phyloP scores from a whole-genome alignment of 2,888 invertebrate species.

The Agriopis aurantiaria region DNA sequence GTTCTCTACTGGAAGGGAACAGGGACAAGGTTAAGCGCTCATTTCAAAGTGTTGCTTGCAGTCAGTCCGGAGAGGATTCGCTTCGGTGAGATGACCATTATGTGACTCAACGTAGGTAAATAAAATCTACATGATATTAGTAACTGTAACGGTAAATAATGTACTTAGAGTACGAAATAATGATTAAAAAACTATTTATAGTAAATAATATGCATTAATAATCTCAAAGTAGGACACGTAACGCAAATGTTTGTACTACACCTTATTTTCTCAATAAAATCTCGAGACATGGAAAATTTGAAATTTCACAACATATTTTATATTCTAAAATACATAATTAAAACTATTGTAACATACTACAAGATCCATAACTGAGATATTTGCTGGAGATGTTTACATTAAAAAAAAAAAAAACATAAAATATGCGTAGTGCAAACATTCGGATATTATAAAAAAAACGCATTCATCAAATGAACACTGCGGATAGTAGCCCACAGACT shows the following conservation, averaged over 20 bases:
- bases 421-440: conserved; percentile 23
- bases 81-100: not conserved
- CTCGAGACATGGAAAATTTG: not conserved
- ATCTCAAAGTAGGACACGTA: conserved; percentile 42
- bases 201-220: conserved; percentile 40
- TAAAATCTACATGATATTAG: conserved; percentile 12
- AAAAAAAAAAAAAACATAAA: not conserved
- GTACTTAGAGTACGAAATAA: conserved; percentile 48
- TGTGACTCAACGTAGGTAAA: conserved; percentile 28
- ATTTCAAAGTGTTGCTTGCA: not conserved
- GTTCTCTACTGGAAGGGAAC: not conserved
- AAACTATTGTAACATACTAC: not conserved
- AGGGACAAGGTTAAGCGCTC: not conserved
- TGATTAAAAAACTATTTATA: conserved; percentile 22
- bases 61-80: not conserved
- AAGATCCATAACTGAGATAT: conserved; percentile 1
- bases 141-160: conserved; percentile 33
- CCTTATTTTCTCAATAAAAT: not conserved
- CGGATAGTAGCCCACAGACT: conserved; percentile 4
- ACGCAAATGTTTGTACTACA: conserved; percentile 20
- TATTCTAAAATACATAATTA: not conserved
- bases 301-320: not conserved
- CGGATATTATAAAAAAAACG: not conserved
- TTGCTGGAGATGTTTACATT: not conserved
- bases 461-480: conserved; percentile 26